These are phyloP conservation scores for Parapsyche elsis DNA, from an alignment of 1,140 invertebrate genomes.

Conservation along the genomic window DNA sequence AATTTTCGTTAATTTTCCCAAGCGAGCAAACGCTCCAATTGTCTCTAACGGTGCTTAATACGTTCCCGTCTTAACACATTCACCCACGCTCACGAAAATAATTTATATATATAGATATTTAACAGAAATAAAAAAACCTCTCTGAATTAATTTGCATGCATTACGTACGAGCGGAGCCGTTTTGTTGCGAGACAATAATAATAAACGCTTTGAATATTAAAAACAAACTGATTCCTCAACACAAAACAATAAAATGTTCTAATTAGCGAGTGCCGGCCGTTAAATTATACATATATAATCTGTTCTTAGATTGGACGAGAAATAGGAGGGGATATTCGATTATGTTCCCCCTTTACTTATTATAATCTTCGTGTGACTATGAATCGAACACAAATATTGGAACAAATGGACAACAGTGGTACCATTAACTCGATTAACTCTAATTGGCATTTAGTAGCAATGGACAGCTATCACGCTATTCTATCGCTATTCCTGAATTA, in stretches of 20 bases:
- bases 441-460: too few species aligned
- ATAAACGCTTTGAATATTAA: slow-evolving; percentile 30
- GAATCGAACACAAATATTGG: too few species aligned
- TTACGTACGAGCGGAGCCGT: slow-evolving; percentile 16
- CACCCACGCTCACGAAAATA: background rate
- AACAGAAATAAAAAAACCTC: slow-evolving; percentile 20
- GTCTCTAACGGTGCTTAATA: slow-evolving; percentile 16
- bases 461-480: too few species aligned
- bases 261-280: slow-evolving; percentile 53
- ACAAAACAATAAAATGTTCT: slow-evolving; percentile 53
- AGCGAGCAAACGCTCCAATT: slow-evolving; percentile 16
- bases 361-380: background rate
- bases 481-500: background rate
- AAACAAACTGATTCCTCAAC: slow-evolving; percentile 53
- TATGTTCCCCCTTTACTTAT: slow-evolving; percentile 36
- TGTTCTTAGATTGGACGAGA: slow-evolving; percentile 11
- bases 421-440: too few species aligned
- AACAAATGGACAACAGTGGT: too few species aligned
- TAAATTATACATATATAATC: slow-evolving; percentile 50
- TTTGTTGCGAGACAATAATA: slow-evolving; percentile 48
- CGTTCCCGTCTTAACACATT: background rate
- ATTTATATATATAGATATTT: slow-evolving; percentile 2
- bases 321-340: slow-evolving; percentile 2
- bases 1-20: slow-evolving; percentile 21
- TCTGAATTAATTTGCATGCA: slow-evolving; percentile 53